These are phyloP conservation scores for Drepana falcataria DNA, from an alignment of 2,888 invertebrate species.

Conservation along the genomic window DNA sequence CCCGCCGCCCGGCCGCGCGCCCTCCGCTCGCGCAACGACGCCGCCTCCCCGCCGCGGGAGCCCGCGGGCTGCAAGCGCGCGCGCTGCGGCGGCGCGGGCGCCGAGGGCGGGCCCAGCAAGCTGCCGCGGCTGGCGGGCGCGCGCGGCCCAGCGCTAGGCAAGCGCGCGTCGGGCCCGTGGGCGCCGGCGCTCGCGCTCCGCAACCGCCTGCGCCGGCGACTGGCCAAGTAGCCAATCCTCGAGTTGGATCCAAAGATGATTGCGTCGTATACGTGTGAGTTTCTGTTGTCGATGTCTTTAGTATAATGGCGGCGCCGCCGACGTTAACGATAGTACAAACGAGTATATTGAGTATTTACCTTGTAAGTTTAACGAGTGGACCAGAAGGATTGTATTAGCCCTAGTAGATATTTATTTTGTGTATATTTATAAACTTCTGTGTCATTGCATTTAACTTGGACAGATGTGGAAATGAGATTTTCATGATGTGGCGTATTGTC, in stretches of 20 bases:
- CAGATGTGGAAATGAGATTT: conserved; percentile 61
- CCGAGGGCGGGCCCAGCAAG: conserved; percentile 24
- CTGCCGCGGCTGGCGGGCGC: conserved; percentile 25
- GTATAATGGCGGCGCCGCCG: conserved; percentile 16
- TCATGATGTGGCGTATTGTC: conserved; percentile 34
- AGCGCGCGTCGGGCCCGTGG: conserved; percentile 58
- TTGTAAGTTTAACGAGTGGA: conserved; percentile 69
- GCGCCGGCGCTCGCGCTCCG: conserved; percentile 63
- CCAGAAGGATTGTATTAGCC: conserved; percentile 64
- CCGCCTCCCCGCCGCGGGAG: conserved; percentile 13
- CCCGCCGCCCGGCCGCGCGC: conserved; percentile 30
- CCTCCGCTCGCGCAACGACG: conserved; percentile 45
- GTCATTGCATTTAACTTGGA: conserved; percentile 65
- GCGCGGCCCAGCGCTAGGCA: conserved; percentile 32
- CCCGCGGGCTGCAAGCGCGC: conserved; percentile 23
- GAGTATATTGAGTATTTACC: conserved; percentile 61
- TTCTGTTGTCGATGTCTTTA: conserved; percentile 49
- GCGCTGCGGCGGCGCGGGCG: conserved; percentile 21
- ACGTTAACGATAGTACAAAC: conserved; percentile 70
- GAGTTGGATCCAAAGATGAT: conserved; percentile 59
- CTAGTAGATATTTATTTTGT: conserved; percentile 70
- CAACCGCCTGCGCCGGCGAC: conserved; percentile 62
- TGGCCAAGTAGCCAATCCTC: conserved; percentile 55
- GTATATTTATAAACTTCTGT: conserved; percentile 59
- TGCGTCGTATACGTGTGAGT: conserved; percentile 59